A percentile compares a stretch with the other conserved stretches of the same genome.
phyloP scores from a whole-genome alignment of 2,113 vertebrate species.

The Cryptotis parvus region DNA sequence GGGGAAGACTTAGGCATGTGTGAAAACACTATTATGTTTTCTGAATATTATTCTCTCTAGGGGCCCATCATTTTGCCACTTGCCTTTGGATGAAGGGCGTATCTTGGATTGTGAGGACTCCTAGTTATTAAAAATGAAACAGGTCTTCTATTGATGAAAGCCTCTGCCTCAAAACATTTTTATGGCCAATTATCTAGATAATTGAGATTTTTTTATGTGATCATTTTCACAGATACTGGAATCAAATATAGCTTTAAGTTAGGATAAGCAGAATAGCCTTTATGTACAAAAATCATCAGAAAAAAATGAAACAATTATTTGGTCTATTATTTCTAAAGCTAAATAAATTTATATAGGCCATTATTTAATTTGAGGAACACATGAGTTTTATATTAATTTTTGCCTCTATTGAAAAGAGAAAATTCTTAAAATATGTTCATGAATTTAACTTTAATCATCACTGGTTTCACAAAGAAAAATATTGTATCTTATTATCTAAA shows the following conservation, averaged over 20 bases:
- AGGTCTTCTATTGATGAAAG: not conserved
- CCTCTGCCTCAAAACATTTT: not conserved
- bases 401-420: not conserved
- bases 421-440: not conserved
- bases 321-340: too few relatives aligned
- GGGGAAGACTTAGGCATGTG: not conserved
- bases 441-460: not conserved
- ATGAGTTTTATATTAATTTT: not conserved
- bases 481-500: not conserved
- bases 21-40: constrained; percentile 16
- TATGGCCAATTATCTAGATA: constrained; percentile 18
- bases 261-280: not conserved
- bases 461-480: not conserved
- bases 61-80: not conserved
- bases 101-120: not conserved
- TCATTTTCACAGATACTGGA: not conserved
- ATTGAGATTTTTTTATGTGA: not conserved
- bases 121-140: not conserved
- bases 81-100: not conserved
- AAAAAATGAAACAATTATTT: too few relatives aligned
- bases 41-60: not conserved
- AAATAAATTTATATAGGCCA: too few relatives aligned
- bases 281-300: too few relatives aligned
- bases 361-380: not conserved
- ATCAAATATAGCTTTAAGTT: not conserved